phyloP scores from a whole-genome alignment of 2,797 vertebrate genomes.

The Falco concolor region DNA sequence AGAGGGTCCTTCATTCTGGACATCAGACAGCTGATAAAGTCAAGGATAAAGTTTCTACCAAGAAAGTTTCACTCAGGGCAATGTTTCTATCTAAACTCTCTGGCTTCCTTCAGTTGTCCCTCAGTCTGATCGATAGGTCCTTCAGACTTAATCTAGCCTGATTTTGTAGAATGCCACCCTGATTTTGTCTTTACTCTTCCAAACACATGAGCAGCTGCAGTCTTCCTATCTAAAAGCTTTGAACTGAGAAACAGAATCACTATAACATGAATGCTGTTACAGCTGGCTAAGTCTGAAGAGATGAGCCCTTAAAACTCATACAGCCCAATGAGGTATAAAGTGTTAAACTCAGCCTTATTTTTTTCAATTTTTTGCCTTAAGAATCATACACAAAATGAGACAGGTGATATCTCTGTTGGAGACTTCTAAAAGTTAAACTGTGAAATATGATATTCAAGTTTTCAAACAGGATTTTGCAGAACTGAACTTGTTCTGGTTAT shows the following conservation, averaged over 20 bases:
- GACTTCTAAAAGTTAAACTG: background rate
- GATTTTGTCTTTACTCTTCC: background rate
- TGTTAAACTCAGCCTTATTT: background rate
- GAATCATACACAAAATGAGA: background rate
- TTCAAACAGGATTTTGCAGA: background rate
- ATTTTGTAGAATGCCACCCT: background rate
- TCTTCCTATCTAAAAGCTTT: background rate
- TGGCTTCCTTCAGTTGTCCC: background rate
- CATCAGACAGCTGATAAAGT: background rate
- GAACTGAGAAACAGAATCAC: background rate
- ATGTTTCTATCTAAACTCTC: background rate
- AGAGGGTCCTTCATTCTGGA: background rate
- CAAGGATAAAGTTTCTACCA: background rate
- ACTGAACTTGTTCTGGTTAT: background rate
- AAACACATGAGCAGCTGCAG: background rate
- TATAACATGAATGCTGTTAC: background rate
- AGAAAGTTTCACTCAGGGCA: background rate
- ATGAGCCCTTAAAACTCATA: background rate
- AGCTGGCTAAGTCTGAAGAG: background rate
- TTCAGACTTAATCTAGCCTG: background rate
- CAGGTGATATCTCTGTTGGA: background rate
- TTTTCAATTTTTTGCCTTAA: background rate
- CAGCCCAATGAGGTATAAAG: background rate
- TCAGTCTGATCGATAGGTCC: background rate
- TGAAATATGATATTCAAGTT: background rate